Evolutionary conservation across 1,140 invertebrate species (phyloP), one percentile per base, ranked within the genome.

Genomic region (Samia ricini): DNA sequence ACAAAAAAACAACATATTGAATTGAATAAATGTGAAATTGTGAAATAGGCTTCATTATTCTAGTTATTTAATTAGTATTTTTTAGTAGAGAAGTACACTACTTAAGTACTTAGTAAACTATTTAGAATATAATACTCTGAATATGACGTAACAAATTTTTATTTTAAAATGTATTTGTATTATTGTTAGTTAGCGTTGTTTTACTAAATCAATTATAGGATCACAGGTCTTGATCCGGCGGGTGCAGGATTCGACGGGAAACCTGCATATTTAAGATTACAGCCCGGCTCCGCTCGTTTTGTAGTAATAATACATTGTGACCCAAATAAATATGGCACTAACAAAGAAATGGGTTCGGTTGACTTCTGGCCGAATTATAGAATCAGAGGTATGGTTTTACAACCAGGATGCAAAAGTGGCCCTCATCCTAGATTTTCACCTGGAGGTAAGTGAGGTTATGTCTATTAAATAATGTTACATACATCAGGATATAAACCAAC

Each of bases 321-420:
- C 58, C 82, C 81, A 0, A 78, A 65, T 66, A 81, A 77, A 57
- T 89, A 86, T 52, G 85, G 85, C 0, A 68, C 29, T 10, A 78
- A 64, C 21, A 60, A 36, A 0, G 22, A 72, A 1, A 26, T 74
- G 5, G 87, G 87, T 0, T 79, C 76, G 7, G 79, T 86, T 0
- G 84, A 89, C 61, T 87, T 88, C 52, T 89, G 85, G 85, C 80
- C 87, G 0, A 89, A 89, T 57, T 88, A 68, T 56, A 79, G 56
- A 60, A 61, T 24, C 4, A 0, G 63, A 1, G 75, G 79, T 0
- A 59, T 62, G 0, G 76, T 85, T 0, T 49, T 54, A 7, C 87
- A 89, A 61, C 85, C 87, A 18, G 87, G 85, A 1, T 89, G 87
- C 60, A 52, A 56, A 10, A 56, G 50, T 36, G 24, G 62, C 59